Conservation (phyloP, 2,113 vertebrate genomes). For the Pangasianodon hypophthalmus region DNA sequence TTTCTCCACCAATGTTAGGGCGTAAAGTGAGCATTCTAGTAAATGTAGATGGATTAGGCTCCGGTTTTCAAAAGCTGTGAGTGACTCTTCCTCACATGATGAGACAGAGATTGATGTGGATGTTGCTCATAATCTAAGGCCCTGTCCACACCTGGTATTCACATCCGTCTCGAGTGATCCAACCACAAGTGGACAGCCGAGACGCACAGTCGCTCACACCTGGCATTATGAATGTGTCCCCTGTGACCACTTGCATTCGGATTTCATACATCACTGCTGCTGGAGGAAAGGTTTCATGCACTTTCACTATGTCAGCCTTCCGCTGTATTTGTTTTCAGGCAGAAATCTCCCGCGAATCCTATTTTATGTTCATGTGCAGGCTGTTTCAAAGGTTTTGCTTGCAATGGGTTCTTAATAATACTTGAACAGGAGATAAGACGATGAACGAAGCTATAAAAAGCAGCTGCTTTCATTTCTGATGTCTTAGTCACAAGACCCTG, state of each 20-base stretch:
- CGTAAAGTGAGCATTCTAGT: background rate
- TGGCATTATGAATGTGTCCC: background rate
- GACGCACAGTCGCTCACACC: too few species aligned
- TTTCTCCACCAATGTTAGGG: background rate
- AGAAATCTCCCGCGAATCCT: background rate
- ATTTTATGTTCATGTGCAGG: background rate
- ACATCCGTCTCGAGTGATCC: background rate
- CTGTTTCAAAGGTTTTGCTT: background rate
- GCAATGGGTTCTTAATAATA: background rate
- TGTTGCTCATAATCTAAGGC: background rate
- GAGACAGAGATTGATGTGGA: background rate
- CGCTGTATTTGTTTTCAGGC: too few species aligned
- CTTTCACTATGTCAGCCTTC: too few species aligned
- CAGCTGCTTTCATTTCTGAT: too few species aligned
- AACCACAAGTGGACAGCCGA: too few species aligned
- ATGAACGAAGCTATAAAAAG: background rate
- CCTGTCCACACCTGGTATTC: background rate
- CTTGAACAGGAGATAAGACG: background rate
- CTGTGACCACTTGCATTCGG: too few species aligned
- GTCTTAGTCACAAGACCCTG: background rate
- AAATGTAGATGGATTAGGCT: background rate
- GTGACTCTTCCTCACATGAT: background rate
- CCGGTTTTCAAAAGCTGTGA: background rate
- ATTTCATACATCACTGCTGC: too few species aligned
- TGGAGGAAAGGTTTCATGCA: too few species aligned